These are phyloP conservation scores for Poecilia gillii DNA, from an alignment of 2,797 vertebrate species.

Conservation along the genomic window DNA sequence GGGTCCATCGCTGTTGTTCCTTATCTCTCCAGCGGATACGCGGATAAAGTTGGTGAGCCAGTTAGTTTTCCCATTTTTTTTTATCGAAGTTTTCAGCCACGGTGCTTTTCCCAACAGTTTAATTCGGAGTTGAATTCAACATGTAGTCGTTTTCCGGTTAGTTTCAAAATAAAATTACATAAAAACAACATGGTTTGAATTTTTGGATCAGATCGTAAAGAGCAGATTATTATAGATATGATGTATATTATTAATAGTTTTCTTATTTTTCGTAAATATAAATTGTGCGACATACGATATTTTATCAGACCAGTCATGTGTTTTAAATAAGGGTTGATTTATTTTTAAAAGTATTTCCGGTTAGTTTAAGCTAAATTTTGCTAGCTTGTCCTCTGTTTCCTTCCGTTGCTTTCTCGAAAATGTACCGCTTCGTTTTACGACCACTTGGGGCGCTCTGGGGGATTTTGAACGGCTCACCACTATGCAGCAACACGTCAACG, in stretches of 20 bases:
- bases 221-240: not conserved
- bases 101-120: constrained; percentile 55
- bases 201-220: rapidly evolving
- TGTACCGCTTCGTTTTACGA: constrained; percentile 3
- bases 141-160: not conserved
- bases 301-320: not conserved
- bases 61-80: constrained; percentile 72
- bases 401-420: constrained; percentile 15
- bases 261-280: not conserved
- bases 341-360: constrained; percentile 29
- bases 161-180: constrained; percentile 33
- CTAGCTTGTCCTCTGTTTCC: not conserved
- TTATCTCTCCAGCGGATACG: constrained; percentile 53
- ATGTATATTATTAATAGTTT: not conserved
- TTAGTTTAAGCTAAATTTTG: rapidly evolving
- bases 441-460: constrained; percentile 59
- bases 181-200: rapidly evolving
- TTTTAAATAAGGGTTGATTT: not conserved
- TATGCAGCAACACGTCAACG: not conserved
- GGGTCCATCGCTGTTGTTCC: constrained; percentile 26
- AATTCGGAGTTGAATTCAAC: rapidly evolving
- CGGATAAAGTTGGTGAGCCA: constrained; percentile 46
- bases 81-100: constrained; percentile 70
- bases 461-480: not conserved
- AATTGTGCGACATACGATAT: rapidly evolving